These are phyloP conservation scores for Pygmarrhopalites habei DNA, from an alignment of 1,140 invertebrate species.

Conservation along the genomic window DNA sequence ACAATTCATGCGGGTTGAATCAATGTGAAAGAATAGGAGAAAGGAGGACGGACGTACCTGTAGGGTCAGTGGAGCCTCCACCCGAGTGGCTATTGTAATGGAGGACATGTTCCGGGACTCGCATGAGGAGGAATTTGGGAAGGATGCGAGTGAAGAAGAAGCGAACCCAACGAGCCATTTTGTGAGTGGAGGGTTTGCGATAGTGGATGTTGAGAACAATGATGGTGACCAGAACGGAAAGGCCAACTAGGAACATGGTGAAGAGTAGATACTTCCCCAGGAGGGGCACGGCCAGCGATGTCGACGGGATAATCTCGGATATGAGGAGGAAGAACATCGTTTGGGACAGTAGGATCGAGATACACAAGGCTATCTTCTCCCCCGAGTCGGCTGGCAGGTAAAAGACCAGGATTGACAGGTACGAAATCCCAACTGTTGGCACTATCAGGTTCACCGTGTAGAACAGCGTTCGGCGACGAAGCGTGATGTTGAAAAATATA, in stretches of 20 bases:
- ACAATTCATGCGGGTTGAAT: too few relatives aligned
- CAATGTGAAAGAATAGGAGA: too few relatives aligned
- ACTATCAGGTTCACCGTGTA: slow-evolving; percentile 95
- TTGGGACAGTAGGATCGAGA: slow-evolving; percentile 95
- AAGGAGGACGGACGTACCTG: too few relatives aligned
- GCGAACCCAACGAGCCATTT: slow-evolving; percentile 87
- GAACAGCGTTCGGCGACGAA: slow-evolving; percentile 88
- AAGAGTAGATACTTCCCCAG: slow-evolving; percentile 98
- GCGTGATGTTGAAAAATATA: slow-evolving; percentile 96
- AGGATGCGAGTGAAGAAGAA: slow-evolving; percentile 78
- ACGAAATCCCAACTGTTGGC: slow-evolving; percentile 87
- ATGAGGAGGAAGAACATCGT: slow-evolving; percentile 99
- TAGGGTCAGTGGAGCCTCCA: background rate
- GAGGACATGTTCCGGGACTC: slow-evolving; percentile 46
- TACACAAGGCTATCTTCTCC: slow-evolving; percentile 96
- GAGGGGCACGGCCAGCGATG: slow-evolving; percentile 89
- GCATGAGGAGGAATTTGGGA: slow-evolving; percentile 75
- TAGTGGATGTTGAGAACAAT: slow-evolving; percentile 98
- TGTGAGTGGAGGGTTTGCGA: slow-evolving; percentile 94
- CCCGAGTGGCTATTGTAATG: slow-evolving; percentile 22
- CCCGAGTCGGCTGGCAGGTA: slow-evolving; percentile 97
- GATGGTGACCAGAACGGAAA: slow-evolving; percentile 95
- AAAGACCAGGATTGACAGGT: slow-evolving; percentile 86
- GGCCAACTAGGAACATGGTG: slow-evolving; percentile 93
- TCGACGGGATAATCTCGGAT: slow-evolving; percentile 97